A percentile compares a stretch with the other conserved stretches of the same genome.
phyloP scores from a whole-genome alignment of 2,113 vertebrate genomes.

The Cheirogaleus medius region DNA sequence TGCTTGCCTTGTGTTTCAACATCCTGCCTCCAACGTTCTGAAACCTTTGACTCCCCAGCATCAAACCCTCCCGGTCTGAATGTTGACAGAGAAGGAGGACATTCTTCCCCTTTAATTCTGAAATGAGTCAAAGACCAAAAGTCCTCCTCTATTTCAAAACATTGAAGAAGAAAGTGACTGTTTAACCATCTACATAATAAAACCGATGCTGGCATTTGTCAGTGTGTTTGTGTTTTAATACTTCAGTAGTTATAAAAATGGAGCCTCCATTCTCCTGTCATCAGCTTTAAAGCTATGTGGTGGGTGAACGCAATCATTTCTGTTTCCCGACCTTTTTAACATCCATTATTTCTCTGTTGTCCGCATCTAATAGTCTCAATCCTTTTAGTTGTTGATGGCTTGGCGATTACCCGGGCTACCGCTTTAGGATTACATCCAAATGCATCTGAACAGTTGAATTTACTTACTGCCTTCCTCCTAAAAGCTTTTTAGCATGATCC shows the following conservation, averaged over 20 bases:
- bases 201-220: background rate
- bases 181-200: slow-evolving; percentile 32
- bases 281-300: background rate
- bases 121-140: background rate
- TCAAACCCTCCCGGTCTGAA: background rate
- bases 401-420: slow-evolving; percentile 67
- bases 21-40: background rate
- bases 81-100: background rate
- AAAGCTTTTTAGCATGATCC: slow-evolving; percentile 84
- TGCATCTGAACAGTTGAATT: slow-evolving; percentile 77
- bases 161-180: slow-evolving; percentile 27
- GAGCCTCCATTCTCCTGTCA: background rate
- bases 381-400: slow-evolving; percentile 81
- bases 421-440: slow-evolving; percentile 78
- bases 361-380: slow-evolving; percentile 69
- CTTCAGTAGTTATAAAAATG: background rate
- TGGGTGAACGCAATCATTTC: slow-evolving; percentile 20
- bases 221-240: background rate
- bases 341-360: slow-evolving; percentile 74
- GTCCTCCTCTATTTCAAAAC: slow-evolving; percentile 33
- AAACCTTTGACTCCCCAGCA: background rate
- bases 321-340: slow-evolving; percentile 63
- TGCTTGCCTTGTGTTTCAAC: background rate
- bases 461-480: slow-evolving; percentile 82
- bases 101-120: background rate